Evolutionary conservation across 2,888 invertebrate genomes (phyloP), one percentile per base, ranked within the genome.

Genomic region (Cataglyphis livida): DNA sequence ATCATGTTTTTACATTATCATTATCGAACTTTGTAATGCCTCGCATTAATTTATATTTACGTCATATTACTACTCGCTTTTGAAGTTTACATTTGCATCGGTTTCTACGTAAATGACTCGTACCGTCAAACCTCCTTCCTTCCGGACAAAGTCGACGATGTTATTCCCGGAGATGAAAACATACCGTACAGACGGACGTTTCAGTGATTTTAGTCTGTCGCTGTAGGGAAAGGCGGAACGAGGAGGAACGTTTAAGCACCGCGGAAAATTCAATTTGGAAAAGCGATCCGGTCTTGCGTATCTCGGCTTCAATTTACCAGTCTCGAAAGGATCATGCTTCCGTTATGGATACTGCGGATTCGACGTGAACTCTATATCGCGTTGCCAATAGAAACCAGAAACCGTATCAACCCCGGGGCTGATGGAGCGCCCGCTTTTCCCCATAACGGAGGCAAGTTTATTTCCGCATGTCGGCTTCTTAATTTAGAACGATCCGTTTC

Each of bases 301-400:
- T 89, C 89, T 88, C 89, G 84, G 87, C 85, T 89, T 85, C 87
- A 71, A 88, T 89, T 89, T 88, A 87, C 84, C 87, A 78, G 83
- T 78, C 87, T 78, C 88, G 88, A 87, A 88, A 89, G 89, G 88
- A 87, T 89, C 89, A 84, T 81, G 82, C 88, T 82, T 73, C 88
- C 84, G 89, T 89, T 89, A 89, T 88, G 88, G 89, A 89, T 89
- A 89, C 89, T 85, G 86, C 86, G 87, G 89, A 89, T 89, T 89
- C 88, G 85, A 84, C 86, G 86, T 78, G 79, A 88, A 83, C 89
- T 85, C 75, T 83, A 87, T 89, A 89, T 89, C 88, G 82, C 89
- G 89, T 89, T 89, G 87, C 89, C 89, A 86, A 87, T 89, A 87
- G 88, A 89, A 89, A 89, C 89, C 89, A 75, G 89, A 89, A 86